Base-by-base conservation (phyloP, 1,140 invertebrate species). In the Bombus sibiricus region DNA sequence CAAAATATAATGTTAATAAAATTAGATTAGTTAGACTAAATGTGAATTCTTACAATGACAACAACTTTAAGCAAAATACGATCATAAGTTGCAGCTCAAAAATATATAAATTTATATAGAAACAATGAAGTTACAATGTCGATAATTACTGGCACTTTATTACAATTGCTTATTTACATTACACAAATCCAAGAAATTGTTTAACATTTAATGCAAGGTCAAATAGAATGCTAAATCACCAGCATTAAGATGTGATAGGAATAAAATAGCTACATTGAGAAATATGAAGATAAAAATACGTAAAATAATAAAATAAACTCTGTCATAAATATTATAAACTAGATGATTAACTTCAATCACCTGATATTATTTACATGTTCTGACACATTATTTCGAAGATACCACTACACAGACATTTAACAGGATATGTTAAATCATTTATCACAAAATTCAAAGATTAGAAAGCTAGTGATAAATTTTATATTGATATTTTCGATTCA, bases 321-420 rank as follows among this genome's bases (percentile, higher is more conserved):
- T 53, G 73, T 69, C 15, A 32, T 10, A 15, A 86, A 82, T 32
- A 47, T n/a, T 18, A 8, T 18, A 75, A 81, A 75, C 9, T 34
- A 81, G 32, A 71, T 39, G 32, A 81, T 84, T n/a, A 87, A 78
- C 32, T 22, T 34, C 59, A 62, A 89, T 86, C 88, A 89, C 87
- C 80, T 86, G 88, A 89, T 37, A 71, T 66, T 89, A 89, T 89
- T 89, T 89, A 89, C 87, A 89, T 86, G 62, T 81, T 85, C 83
- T 89, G 81, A 76, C 37, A 80, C 39, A 77, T 86, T 88, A 71
- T 86, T 57, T 66, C 28, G 25, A 41, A 66, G 53, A 57, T 25
- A 64, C 57, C 47, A 75, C 73, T 59, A 41, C 66, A 83, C 13
- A 72, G 32, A 9, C 28, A 41, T 66, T 59, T 41, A 57, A 37